phyloP scores from a whole-genome alignment of 2,113 vertebrate genomes.

The Motacilla tschutschensis region DNA sequence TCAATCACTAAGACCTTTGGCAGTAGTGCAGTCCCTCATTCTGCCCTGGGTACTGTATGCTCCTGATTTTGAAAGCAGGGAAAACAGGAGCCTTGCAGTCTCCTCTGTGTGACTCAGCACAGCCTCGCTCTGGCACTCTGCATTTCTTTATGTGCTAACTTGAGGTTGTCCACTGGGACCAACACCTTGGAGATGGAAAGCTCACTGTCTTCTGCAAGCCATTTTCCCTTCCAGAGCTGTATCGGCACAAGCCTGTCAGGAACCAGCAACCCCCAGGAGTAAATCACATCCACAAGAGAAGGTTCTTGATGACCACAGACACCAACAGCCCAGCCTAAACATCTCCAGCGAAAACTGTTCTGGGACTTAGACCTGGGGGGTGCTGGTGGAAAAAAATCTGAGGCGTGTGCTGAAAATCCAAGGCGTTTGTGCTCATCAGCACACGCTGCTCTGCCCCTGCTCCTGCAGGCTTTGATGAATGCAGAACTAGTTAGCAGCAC shows the following conservation, averaged over 20 bases:
- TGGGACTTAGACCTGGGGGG: not conserved
- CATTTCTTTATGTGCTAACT: not conserved
- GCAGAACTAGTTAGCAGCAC: slow-evolving; percentile 48
- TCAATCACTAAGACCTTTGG: not conserved
- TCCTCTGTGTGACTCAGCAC: not conserved
- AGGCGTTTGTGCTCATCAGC: not conserved
- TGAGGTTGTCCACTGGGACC: not conserved
- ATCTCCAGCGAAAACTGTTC: not conserved
- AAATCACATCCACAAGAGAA: not conserved
- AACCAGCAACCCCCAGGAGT: not conserved
- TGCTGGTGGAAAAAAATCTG: not conserved
- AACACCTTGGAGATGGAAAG: not conserved
- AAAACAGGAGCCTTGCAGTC: not conserved
- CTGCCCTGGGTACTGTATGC: not conserved
- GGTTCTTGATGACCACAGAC: not conserved
- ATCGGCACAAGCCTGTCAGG: not conserved
- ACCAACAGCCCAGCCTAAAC: not conserved
- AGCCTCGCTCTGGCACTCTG: not conserved
- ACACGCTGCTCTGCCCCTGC: fast-evolving
- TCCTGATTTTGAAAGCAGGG: not conserved
- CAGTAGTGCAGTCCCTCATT: not conserved
- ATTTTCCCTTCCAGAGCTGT: not conserved
- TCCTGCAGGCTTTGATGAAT: slow-evolving; percentile 16
- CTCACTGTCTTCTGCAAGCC: not conserved
- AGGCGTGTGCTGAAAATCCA: not conserved